Evolutionary conservation across 2,888 invertebrate species (phyloP).

Genomic region (Calliphora vomitoria): DNA sequence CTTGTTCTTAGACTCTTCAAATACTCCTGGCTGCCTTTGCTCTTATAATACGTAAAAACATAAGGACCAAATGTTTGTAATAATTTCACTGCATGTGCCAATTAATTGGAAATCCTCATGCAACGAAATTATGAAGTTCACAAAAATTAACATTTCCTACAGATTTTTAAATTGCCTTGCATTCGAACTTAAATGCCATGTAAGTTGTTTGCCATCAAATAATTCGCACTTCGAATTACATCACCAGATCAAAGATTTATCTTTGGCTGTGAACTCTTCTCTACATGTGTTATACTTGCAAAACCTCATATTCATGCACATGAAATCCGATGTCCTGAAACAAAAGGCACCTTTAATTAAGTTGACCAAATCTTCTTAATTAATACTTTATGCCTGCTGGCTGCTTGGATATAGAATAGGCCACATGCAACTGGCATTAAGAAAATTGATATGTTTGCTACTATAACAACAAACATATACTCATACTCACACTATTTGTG

Average conservation of each 20-base stretch:
- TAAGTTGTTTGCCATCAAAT: background rate
- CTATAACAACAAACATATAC: conserved; percentile 26
- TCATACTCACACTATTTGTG: background rate
- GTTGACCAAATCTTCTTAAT: conserved; percentile 48
- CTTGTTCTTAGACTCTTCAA: too few relatives aligned
- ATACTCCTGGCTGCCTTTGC: too few relatives aligned
- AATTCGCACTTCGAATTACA: background rate
- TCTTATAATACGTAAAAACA: too few relatives aligned
- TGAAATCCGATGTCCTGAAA: background rate
- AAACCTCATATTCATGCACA: background rate
- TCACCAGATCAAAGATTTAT: background rate
- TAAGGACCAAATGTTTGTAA: too few relatives aligned
- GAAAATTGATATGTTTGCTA: conserved; percentile 54
- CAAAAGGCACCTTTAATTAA: conserved; percentile 23
- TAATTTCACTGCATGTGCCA: too few relatives aligned
- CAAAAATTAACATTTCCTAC: too few relatives aligned
- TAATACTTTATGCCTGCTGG: conserved; percentile 48
- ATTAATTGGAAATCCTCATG: too few relatives aligned
- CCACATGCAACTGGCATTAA: conserved; percentile 56
- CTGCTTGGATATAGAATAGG: background rate
- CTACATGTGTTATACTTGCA: background rate
- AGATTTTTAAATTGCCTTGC: background rate
- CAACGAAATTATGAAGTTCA: too few relatives aligned
- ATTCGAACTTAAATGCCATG: background rate
- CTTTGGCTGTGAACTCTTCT: background rate